These are phyloP conservation scores for Dolichallabes microphthalmus DNA, from an alignment of 2,113 vertebrate species.

Conservation along the genomic window DNA sequence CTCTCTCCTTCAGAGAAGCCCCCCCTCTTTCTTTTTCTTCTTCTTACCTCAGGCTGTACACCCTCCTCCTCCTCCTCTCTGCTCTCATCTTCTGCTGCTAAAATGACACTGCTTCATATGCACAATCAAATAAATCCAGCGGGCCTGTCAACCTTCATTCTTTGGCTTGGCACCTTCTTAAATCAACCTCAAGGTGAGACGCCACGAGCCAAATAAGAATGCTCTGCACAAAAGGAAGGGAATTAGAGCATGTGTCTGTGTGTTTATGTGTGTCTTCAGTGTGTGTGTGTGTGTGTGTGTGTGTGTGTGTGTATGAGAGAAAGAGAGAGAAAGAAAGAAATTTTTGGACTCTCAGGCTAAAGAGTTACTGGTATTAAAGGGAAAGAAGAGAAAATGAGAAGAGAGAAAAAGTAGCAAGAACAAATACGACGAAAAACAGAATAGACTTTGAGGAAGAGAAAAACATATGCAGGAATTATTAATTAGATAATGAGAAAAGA, in stretches of 20 bases:
- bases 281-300: slow-evolving; percentile 42
- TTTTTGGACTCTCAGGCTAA: slow-evolving; percentile 60
- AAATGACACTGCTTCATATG: slow-evolving; percentile 68
- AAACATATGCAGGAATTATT: not conserved
- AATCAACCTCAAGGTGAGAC: slow-evolving; percentile 67
- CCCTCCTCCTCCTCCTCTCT: slow-evolving; percentile 43
- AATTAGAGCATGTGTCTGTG: slow-evolving; percentile 61
- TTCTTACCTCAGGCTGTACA: slow-evolving; percentile 44
- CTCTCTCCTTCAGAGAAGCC: slow-evolving; percentile 45
- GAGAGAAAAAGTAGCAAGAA: slow-evolving; percentile 34
- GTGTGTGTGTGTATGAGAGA: slow-evolving; percentile 35
- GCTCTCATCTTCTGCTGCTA: slow-evolving; percentile 45
- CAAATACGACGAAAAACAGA: not conserved
- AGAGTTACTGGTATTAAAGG: not conserved
- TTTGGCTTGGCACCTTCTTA: slow-evolving; percentile 46
- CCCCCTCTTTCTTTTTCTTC: slow-evolving; percentile 26
- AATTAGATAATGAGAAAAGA: not conserved
- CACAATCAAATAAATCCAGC: slow-evolving; percentile 75
- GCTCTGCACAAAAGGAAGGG: slow-evolving; percentile 62
- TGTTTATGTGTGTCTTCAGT: slow-evolving; percentile 3
- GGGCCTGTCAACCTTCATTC: slow-evolving; percentile 70
- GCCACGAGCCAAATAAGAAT: slow-evolving; percentile 69
- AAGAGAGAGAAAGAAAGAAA: slow-evolving; percentile 62
- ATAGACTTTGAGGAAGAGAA: not conserved
- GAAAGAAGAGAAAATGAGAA: slow-evolving; percentile 33